Base-by-base conservation (phyloP, 2,113 vertebrate species). In the Erythrolamprus reginae region DNA sequence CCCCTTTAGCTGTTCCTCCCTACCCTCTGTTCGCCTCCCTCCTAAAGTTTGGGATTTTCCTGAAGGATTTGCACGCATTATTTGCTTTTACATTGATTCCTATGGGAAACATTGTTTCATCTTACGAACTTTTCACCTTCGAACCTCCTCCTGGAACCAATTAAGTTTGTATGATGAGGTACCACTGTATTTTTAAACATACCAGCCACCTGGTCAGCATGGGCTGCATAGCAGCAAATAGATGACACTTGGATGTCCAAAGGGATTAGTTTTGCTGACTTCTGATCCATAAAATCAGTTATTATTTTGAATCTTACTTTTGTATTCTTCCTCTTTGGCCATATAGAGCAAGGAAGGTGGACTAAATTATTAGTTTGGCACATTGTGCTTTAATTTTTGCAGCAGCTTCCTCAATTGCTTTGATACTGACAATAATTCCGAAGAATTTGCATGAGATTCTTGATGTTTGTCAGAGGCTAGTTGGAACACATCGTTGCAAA, bases 101-200 rank as follows among this genome's bases (percentile, higher is more conserved):
- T n/a, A n/a, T n/a, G n/a, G n/a, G n/a, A n/a, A n/a, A n/a, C n/a
- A n/a, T n/a, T n/a, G n/a, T n/a, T n/a, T n/a, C n/a, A n/a, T n/a
- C n/a, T n/a, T n/a, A n/a, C n/a, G n/a, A n/a, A n/a, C n/a, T n/a
- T n/a, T n/a, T n/a, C n/a, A n/a, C n/a, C n/a, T n/a, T n/a, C n/a
- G n/a, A n/a, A n/a, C n/a, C n/a, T n/a, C n/a, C n/a, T n/a, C n/a
- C n/a, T n/a, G n/a, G n/a, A n/a, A n/a, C n/a, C n/a, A n/a, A n/a
- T n/a, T n/a, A n/a, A n/a, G n/a, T n/a, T n/a, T n/a, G n/a, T n/a
- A n/a, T n/a, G n/a, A n/a, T n/a, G n/a, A n/a, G n/a, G n/a, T n/a
- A n/a, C n/a, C n/a, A n/a, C n/a, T n/a, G 45, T 2, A 53, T 93
- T 93, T 77, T 92, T 85, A 87, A 92, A 90, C 88, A 88, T 10